Evolutionary conservation across 2,888 invertebrate species (phyloP).

Genomic region (Diarsia rubi): DNA sequence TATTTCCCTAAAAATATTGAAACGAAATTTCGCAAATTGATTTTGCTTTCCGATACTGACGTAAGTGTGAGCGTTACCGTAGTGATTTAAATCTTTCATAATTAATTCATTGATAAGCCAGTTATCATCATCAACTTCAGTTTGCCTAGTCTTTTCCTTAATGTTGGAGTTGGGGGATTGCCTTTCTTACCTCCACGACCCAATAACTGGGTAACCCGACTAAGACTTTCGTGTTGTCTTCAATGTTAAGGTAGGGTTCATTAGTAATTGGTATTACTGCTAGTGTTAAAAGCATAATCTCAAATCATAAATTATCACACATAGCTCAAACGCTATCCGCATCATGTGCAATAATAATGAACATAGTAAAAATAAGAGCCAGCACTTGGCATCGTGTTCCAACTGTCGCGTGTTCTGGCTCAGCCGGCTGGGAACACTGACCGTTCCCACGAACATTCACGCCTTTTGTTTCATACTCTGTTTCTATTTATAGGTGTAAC

Average conservation of each 20-base stretch:
- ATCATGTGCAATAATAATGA: neutral
- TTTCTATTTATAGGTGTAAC: constrained; percentile 23
- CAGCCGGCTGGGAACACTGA: constrained; percentile 26
- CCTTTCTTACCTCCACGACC: neutral
- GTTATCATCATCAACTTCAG: neutral
- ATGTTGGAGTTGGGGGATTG: neutral
- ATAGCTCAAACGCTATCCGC: constrained; percentile 1
- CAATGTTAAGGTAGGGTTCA: neutral
- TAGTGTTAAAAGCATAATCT: neutral
- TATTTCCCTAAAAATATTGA: constrained; percentile 13
- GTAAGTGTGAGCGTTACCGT: neutral
- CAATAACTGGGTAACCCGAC: neutral
- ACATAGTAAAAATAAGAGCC: neutral
- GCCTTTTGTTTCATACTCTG: constrained; percentile 34
- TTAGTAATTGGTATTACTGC: neutral
- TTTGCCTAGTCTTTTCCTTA: neutral
- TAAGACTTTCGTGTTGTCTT: neutral
- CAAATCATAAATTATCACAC: neutral
- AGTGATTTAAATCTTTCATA: neutral
- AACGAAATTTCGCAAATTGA: constrained; percentile 11
- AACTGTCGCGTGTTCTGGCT: constrained; percentile 1
- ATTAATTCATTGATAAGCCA: neutral
- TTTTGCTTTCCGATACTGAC: neutral
- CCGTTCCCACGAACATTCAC: constrained; percentile 31
- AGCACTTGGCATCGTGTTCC: constrained; percentile 48